phyloP scores from a whole-genome alignment of 1,140 invertebrate species.

The Propsilocerus akamusi region DNA sequence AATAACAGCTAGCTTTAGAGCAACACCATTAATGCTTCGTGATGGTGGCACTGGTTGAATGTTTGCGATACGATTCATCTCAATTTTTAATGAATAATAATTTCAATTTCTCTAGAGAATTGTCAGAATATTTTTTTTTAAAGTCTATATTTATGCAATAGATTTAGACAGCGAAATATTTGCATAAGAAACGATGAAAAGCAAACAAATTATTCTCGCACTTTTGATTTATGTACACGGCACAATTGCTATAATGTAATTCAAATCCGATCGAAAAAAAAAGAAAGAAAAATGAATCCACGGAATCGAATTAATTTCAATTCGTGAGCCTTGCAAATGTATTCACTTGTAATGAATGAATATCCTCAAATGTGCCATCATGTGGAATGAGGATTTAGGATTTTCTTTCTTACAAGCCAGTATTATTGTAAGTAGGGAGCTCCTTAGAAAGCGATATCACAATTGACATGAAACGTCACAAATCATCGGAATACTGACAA shows the following conservation, averaged over 20 bases:
- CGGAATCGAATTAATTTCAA: too few species aligned
- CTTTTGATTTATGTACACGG: neutral
- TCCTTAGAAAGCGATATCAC: too few species aligned
- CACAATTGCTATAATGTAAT: neutral
- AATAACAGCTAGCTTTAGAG: too few species aligned
- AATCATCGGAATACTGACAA: neutral
- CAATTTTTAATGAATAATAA: neutral
- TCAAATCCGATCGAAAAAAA: neutral
- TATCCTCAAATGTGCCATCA: neutral
- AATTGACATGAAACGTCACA: neutral
- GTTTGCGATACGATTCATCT: neutral
- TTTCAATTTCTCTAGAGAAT: too few species aligned
- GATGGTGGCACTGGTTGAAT: neutral
- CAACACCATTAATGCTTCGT: too few species aligned
- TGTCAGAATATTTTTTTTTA: too few species aligned
- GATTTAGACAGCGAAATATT: too few species aligned
- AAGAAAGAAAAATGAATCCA: neutral
- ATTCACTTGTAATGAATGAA: neutral
- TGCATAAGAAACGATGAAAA: neutral
- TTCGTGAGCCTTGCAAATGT: too few species aligned
- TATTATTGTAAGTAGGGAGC: too few species aligned
- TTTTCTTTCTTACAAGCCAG: too few species aligned
- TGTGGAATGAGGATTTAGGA: neutral
- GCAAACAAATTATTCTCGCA: neutral
- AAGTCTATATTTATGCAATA: too few species aligned